Base-by-base conservation (phyloP, 2,888 invertebrate species). In the Lasioglossum figueresi region DNA sequence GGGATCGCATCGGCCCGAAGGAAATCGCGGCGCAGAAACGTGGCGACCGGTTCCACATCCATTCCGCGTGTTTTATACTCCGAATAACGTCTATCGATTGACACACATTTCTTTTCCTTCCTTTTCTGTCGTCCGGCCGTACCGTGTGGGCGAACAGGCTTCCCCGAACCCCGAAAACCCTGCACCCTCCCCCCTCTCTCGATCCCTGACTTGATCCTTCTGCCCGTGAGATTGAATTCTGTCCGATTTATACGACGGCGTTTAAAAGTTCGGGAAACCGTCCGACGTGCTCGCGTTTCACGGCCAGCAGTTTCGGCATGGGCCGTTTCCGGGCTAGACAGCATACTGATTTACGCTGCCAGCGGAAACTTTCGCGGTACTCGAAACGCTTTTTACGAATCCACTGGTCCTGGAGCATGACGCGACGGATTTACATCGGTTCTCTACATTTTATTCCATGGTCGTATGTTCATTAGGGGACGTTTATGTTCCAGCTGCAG, bases 41-140 rank as follows among this genome's bases (percentile, higher is more conserved):
- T 70, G 68, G 43, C 52, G 56, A 71, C n/a, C 73, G 52, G 75
- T 78, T 37, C 71, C 63, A 59, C 71, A 78, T 79, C 31, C 63
- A 56, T 83, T 56, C 76, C 59, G 70, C 34, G 74, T 76, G 63
- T 86, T 81, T 79, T 79, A 85, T 71, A 59, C 76, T 1, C 56
- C 78, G 78, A 86, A 78, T 82, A 85, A 82, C 79, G 75, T 78
- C 56, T 86, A 89, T 89, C 88, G 82, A 86, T 84, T 63, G 82
- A 79, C 77, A 80, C 71, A 86, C 88, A 86, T 88, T 89, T 79
- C 77, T 82, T 71, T 77, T 37, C 37, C 16, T 74, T 27, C 56
- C 63, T 72, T 76, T 82, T 63, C 74, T 70, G 43, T 37, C 70
- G 56, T 71, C 66, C 75, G 70, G 34, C 34, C 73, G 75, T 37